A percentile compares a stretch with the other conserved stretches of the same genome.
phyloP scores from a whole-genome alignment of 2,797 vertebrate species.

The Caiman crocodilus region DNA sequence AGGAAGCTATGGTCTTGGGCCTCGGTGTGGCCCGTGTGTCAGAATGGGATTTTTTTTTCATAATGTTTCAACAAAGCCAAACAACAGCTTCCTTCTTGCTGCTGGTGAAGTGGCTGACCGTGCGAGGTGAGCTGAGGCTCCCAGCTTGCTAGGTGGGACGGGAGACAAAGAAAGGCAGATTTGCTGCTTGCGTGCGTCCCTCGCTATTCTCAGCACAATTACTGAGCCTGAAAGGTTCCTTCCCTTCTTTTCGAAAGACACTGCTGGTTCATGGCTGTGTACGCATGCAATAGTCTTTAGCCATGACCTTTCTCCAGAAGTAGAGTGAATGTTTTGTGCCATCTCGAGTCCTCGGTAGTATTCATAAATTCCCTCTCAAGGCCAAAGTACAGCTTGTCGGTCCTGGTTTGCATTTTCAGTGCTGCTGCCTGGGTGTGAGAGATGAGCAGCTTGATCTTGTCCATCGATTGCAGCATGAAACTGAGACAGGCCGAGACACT shows the following conservation, averaged over 20 bases:
- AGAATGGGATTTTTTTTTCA: constrained; percentile 2
- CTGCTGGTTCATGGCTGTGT: background rate
- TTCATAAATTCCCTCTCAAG: constrained; percentile 20
- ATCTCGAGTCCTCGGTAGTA: constrained; percentile 29
- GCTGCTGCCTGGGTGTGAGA: constrained; percentile 1
- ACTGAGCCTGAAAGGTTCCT: background rate
- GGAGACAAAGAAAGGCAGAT: background rate
- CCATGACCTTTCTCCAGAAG: background rate
- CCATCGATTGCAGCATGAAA: constrained; percentile 9
- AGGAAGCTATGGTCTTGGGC: background rate
- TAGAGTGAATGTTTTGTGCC: constrained; percentile 5
- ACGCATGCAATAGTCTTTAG: background rate
- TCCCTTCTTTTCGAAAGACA: background rate
- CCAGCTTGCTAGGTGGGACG: background rate
- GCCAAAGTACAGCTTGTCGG: background rate
- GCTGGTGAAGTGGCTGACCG: background rate
- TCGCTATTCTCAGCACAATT: background rate
- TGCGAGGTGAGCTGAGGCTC: background rate
- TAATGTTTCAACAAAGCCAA: constrained; percentile 8
- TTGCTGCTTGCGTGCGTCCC: background rate
- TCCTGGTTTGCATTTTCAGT: background rate
- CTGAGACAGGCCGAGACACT: background rate
- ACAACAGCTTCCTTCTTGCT: background rate
- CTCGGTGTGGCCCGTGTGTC: constrained; percentile 8
- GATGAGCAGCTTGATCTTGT: constrained; percentile 28